Percentiles rank a stretch among this genome's conserved stretches.
Evolutionary conservation across 2,113 vertebrate species (phyloP).

Genomic region (Chloebia gouldiae): DNA sequence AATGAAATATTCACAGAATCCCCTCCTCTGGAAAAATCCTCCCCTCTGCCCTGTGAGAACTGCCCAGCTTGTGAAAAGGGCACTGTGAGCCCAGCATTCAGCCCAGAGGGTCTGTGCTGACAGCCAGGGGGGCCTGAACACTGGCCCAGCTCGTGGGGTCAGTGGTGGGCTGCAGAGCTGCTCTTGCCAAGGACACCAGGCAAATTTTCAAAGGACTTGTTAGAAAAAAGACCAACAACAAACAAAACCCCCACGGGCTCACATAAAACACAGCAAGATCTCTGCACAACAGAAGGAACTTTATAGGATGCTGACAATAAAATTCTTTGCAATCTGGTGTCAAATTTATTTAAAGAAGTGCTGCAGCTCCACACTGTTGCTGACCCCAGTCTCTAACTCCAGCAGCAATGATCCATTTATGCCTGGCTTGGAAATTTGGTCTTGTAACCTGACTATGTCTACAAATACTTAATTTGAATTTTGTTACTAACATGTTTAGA

Average conservation of each 20-base stretch:
- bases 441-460: background rate
- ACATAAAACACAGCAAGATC: slow-evolving; percentile 20
- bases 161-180: background rate
- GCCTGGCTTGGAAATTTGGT: background rate
- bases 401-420: background rate
- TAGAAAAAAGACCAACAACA: background rate
- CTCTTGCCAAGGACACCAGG: background rate
- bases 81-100: background rate
- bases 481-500: background rate
- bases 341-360: slow-evolving; percentile 25
- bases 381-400: background rate
- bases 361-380: background rate
- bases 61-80: background rate
- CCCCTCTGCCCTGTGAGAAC: background rate
- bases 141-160: background rate
- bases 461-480: background rate
- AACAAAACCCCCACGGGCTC: background rate
- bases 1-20: background rate
- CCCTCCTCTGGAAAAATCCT: background rate
- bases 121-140: background rate
- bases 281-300: slow-evolving; percentile 29
- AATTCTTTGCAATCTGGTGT: slow-evolving; percentile 36
- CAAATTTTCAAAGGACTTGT: background rate
- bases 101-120: background rate
- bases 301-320: slow-evolving; percentile 36